phyloP scores from a whole-genome alignment of 2,797 vertebrate species.

The Potorous gilbertii region DNA sequence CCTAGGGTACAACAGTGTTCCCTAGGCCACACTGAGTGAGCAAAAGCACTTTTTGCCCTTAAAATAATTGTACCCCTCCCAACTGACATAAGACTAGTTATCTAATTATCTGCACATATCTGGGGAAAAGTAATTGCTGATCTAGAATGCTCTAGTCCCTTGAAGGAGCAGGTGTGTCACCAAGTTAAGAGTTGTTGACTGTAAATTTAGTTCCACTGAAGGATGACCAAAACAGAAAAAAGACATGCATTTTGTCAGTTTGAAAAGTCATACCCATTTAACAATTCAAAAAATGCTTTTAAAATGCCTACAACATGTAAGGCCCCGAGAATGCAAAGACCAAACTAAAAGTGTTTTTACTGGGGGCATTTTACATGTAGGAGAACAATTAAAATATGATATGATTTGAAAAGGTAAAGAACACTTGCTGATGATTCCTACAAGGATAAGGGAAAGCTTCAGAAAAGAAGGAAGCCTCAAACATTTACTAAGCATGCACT shows the following conservation, averaged over 20 bases:
- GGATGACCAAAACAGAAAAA: not conserved
- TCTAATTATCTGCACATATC: not conserved
- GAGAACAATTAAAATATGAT: not conserved
- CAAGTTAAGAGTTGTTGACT: not conserved
- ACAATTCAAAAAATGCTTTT: not conserved
- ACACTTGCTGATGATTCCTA: not conserved
- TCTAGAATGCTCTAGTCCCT: not conserved
- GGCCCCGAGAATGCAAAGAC: not conserved
- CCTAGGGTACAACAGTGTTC: not conserved
- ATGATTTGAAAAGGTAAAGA: not conserved
- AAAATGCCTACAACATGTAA: not conserved
- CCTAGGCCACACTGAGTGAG: not conserved
- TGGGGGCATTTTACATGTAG: not conserved
- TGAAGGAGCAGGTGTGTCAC: not conserved
- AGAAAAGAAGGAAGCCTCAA: not conserved
- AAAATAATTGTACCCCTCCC: not conserved
- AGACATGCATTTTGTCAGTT: not conserved
- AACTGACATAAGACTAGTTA: not conserved
- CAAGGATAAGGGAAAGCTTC: not conserved
- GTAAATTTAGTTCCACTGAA: not conserved
- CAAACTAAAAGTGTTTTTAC: not conserved
- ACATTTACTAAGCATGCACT: not conserved
- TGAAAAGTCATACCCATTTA: not conserved
- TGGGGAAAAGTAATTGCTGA: not conserved
- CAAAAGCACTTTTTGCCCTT: not conserved